phyloP scores from a whole-genome alignment of 2,113 vertebrate genomes.

The Ptychochromis oligacanthus region DNA sequence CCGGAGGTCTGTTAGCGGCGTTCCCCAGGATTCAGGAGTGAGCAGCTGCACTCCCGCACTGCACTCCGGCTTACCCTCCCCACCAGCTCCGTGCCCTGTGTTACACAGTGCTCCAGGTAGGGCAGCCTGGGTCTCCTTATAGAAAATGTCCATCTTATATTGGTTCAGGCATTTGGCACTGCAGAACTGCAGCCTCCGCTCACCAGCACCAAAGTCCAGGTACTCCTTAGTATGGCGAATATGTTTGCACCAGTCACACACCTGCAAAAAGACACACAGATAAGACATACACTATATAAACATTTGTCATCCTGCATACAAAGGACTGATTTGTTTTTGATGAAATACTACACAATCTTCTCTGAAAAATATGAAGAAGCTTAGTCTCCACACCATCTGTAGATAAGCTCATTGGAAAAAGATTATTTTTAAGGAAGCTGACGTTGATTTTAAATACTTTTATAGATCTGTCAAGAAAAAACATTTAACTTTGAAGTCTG shows the following conservation, averaged over 20 bases:
- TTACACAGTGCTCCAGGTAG: conserved; percentile 94
- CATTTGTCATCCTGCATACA: conserved; percentile 22
- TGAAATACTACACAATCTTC: conserved; percentile 27
- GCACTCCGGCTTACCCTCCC: conserved; percentile 91
- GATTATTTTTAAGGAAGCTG: conserved; percentile 8
- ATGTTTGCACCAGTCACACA: conserved; percentile 99
- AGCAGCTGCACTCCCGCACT: conserved; percentile 93
- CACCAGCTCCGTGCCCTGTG: conserved; percentile 84
- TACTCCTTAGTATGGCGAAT: conserved; percentile 99
- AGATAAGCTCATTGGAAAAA: conserved; percentile 18
- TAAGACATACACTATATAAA: conserved; percentile 48
- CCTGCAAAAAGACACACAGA: conserved; percentile 84
- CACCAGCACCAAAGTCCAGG: conserved; percentile 98
- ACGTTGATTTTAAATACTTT: conserved; percentile 9
- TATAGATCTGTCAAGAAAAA: background rate
- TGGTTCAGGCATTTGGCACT: conserved; percentile 99
- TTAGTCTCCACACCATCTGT: conserved; percentile 47
- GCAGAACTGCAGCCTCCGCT: conserved; percentile 99
- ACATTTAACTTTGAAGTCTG: background rate
- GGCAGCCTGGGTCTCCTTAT: conserved; percentile 99
- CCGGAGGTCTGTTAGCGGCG: conserved; percentile 91
- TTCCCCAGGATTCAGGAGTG: conserved; percentile 98
- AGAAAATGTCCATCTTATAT: conserved; percentile 99
- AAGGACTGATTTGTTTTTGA: conserved; percentile 43
- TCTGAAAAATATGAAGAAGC: conserved; percentile 2